Base-by-base conservation (phyloP, 1,140 invertebrate genomes). In the Brachionus rotundiformis region DNA sequence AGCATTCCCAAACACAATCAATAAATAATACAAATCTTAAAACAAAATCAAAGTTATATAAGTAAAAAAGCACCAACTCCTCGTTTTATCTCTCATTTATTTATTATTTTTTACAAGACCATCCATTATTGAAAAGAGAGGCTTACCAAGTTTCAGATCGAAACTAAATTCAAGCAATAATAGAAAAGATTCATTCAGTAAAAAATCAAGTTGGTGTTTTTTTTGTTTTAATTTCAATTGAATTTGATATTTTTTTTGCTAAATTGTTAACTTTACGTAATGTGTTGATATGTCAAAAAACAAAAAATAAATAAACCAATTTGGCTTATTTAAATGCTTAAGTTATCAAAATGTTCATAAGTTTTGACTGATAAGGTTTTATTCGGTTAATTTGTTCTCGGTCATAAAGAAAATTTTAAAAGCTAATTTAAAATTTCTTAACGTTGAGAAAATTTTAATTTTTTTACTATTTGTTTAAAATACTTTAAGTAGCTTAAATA, bases 1-100 rank as follows among this genome's bases (percentile, higher is more conserved):
- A 73, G 36, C 23, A 73, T 44, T 73, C 68, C 25, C 68, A 73
- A 73, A 68, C 63, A 36, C 63, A 68, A 68, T 68, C 33, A 68
- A 68, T 31, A 68, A 44, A 73, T 25, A 73, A 73, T n/a, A 73
- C 36, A 73, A 25, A 19, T 73, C 68, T 73, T 44, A 73, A 44
- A 19, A 7, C 68, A 27, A 73, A 73, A 73, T 73, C 68, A 13
- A 73, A 73, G 27, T 44, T 73, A 73, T 73, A 73, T 41, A 73
- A 73, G 68, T 73, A 44, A 68, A 36, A n/a, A 68, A 71, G 16
- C 29, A 36, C 33, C 29, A 36, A 36, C 25, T 63, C 23, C 13
- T 27, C 10, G 29, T 13, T 63, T 13, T 29, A 29, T 63, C 19
- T 63, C 61, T 63, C 11, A 65, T 31, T 31, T 71, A 36, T 71